Evolutionary conservation across 2,888 invertebrate genomes (phyloP).

Genomic region (Anodontia alba): DNA sequence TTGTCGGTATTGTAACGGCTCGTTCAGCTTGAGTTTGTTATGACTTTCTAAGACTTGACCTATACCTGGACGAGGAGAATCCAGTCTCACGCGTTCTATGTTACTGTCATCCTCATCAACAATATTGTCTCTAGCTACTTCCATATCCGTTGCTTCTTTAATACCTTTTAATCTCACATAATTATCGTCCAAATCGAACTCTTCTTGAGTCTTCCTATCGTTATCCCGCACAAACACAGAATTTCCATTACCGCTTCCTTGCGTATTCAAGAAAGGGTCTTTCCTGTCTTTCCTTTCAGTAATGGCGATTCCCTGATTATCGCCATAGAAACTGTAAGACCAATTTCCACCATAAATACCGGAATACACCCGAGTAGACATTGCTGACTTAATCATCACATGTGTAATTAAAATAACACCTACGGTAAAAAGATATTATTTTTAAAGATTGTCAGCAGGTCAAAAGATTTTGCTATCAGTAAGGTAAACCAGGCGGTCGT

Average conservation of each 20-base stretch:
- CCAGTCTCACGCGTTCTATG: background rate
- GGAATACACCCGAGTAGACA: background rate
- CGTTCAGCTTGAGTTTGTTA: background rate
- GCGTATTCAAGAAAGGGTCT: background rate
- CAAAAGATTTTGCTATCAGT: background rate
- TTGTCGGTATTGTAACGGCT: too few relatives aligned
- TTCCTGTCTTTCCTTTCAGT: background rate
- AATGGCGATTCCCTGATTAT: background rate
- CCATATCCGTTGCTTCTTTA: background rate
- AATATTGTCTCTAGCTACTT: background rate
- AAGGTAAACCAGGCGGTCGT: background rate
- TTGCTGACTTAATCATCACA: background rate
- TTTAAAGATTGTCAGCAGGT: background rate
- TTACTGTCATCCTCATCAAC: background rate
- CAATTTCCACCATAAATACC: background rate
- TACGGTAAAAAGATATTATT: background rate
- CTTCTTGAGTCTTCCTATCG: background rate
- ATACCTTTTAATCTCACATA: background rate
- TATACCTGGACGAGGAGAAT: background rate
- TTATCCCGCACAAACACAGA: background rate
- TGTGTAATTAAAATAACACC: background rate
- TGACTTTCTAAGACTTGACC: background rate
- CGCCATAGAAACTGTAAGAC: slow-evolving; percentile 9
- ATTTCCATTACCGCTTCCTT: background rate
- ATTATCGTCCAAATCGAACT: background rate